These are phyloP conservation scores for Campaea margaritaria DNA, from an alignment of 2,888 invertebrate species.

Conservation along the genomic window DNA sequence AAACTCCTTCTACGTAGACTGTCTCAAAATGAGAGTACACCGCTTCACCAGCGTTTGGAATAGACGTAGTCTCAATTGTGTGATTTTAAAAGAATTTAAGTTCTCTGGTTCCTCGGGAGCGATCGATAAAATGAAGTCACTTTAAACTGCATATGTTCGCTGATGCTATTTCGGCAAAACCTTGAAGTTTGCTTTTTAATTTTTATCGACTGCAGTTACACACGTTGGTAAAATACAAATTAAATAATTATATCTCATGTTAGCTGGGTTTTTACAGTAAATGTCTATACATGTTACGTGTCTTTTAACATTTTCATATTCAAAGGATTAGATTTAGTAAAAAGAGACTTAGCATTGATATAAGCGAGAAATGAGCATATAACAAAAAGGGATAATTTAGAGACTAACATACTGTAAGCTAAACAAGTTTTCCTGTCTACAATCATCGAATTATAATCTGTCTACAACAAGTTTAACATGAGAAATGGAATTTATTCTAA, in stretches of 20 bases:
- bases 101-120: conserved; percentile 4
- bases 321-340: no score
- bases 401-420: no score
- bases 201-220: conserved; percentile 59
- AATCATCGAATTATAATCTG: no score
- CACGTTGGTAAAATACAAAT: conserved; percentile 57
- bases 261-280: conserved; percentile 33
- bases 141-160: conserved; percentile 24
- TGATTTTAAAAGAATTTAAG: conserved; percentile 26
- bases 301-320: no score
- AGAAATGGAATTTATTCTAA: not conserved
- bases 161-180: conserved; percentile 33
- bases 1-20: conserved; percentile 15
- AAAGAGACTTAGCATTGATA: no score
- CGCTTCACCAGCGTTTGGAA: conserved; percentile 6
- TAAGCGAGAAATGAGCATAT: no score
- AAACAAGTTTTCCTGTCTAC: no score
- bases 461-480: not conserved
- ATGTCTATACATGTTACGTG: not conserved
- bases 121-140: conserved; percentile 26
- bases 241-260: conserved; percentile 51
- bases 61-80: conserved; percentile 16
- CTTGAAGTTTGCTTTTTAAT: conserved; percentile 55
- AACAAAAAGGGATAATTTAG: no score
- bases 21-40: conserved; percentile 17